Evolutionary conservation across 2,797 vertebrate species (phyloP).

Genomic region (Orestias chungarensis): DNA sequence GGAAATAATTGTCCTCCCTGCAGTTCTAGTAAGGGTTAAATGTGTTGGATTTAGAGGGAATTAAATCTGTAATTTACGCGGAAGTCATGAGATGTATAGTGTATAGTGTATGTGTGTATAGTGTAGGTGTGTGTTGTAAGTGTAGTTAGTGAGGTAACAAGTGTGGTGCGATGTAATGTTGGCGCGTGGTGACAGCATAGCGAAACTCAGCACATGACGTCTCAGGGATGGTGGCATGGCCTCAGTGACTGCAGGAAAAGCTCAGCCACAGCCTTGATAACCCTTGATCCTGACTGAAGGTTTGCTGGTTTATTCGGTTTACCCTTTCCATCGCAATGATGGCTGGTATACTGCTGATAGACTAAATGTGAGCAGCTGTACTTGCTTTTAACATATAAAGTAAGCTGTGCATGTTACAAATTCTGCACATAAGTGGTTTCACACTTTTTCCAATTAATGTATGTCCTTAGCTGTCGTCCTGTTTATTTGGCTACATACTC

Average conservation of each 20-base stretch:
- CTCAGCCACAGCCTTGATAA: too few species aligned
- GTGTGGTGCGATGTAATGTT: too few species aligned
- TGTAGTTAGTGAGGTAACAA: too few species aligned
- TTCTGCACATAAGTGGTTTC: not conserved
- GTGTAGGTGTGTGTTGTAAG: too few species aligned
- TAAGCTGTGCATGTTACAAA: not conserved
- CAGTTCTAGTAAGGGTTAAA: slow-evolving; percentile 11
- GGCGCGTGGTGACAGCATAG: too few species aligned
- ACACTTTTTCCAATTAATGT: not conserved
- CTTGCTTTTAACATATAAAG: not conserved
- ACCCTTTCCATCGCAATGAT: not conserved
- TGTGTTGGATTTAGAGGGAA: slow-evolving; percentile 23
- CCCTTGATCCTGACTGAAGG: not conserved
- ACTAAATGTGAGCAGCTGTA: not conserved
- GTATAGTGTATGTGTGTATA: too few species aligned
- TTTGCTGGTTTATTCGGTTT: not conserved
- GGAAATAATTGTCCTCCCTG: slow-evolving; percentile 22
- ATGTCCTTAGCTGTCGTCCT: not conserved
- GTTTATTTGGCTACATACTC: slow-evolving; percentile 47
- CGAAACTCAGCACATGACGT: too few species aligned
- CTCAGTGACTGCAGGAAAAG: too few species aligned
- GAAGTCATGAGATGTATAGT: slow-evolving; percentile 17
- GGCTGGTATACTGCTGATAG: not conserved
- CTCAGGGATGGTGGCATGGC: too few species aligned
- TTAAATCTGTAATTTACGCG: slow-evolving; percentile 12